Percentiles rank a stretch among this genome's conserved stretches.
Evolutionary conservation across 2,797 vertebrate genomes (phyloP).

Genomic region (Dromococcyx pavoninus): DNA sequence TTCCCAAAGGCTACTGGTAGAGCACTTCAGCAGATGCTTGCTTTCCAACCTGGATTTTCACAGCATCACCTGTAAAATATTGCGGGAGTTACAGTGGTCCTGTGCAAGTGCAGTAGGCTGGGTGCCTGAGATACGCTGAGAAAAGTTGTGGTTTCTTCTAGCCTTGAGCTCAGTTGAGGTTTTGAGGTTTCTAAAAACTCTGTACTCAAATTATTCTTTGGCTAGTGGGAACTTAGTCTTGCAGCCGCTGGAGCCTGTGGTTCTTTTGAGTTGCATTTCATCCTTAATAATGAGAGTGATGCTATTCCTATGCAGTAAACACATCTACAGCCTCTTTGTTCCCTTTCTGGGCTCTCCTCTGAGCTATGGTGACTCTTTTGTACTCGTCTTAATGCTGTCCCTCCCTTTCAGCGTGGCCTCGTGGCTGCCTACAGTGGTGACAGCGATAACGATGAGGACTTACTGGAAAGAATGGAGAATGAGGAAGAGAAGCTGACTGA

Average conservation of each 20-base stretch:
- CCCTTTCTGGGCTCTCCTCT: background rate
- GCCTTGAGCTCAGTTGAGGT: background rate
- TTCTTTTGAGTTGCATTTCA: background rate
- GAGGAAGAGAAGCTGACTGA: conserved; percentile 90
- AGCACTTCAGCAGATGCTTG: background rate
- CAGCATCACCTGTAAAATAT: background rate
- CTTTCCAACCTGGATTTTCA: background rate
- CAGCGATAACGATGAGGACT: conserved; percentile 93
- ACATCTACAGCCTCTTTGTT: background rate
- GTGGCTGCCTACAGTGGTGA: conserved; percentile 98
- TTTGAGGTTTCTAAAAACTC: background rate
- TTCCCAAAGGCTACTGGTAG: background rate
- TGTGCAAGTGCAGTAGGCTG: background rate
- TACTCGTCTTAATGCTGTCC: background rate
- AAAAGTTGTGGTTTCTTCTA: background rate
- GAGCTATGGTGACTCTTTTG: background rate
- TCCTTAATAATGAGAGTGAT: background rate
- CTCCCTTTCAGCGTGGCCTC: conserved; percentile 82
- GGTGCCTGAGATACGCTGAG: background rate
- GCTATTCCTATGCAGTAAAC: background rate
- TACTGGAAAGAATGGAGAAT: conserved; percentile 83
- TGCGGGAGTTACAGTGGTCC: background rate
- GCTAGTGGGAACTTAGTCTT: background rate
- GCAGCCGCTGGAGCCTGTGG: background rate
- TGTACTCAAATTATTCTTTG: background rate